phyloP scores from a whole-genome alignment of 2,888 invertebrate genomes.

The Drosophila glabriapex region DNA sequence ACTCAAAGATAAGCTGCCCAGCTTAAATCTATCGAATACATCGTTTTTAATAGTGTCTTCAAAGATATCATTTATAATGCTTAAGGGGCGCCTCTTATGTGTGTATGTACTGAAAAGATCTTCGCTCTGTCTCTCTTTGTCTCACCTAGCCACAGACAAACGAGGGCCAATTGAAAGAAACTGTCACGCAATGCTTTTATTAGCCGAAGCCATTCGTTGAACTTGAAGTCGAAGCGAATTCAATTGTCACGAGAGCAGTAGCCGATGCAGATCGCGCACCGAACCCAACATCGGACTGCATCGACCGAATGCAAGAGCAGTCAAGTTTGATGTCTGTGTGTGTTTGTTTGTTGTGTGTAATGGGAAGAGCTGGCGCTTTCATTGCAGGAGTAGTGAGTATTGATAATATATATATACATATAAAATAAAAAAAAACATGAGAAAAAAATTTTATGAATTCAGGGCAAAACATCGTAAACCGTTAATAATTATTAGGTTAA shows the following conservation, averaged over 20 bases:
- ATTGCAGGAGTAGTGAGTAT: not conserved
- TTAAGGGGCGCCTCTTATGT: not conserved
- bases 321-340: conserved; percentile 4
- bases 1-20: not conserved
- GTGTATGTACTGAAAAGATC: not conserved
- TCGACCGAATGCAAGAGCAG: conserved; percentile 1
- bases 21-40: not conserved
- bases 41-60: not conserved
- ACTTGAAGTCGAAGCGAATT: conserved; percentile 81
- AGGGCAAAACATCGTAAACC: conserved; percentile 47
- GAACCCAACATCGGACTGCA: conserved; percentile 14
- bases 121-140: not conserved
- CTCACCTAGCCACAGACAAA: not conserved
- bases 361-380: not conserved
- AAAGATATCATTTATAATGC: not conserved
- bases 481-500: conserved; percentile 66
- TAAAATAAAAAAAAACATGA: conserved; percentile 9
- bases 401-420: not conserved
- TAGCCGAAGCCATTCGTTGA: conserved; percentile 62
- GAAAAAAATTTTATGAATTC: conserved; percentile 33
- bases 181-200: conserved; percentile 59
- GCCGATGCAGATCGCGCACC: conserved; percentile 44
- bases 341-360: conserved; percentile 4
- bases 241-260: conserved; percentile 78
- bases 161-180: conserved; percentile 30